Evolutionary conservation across 1,140 invertebrate species (phyloP).

Genomic region (Teleopsis dalmanni): DNA sequence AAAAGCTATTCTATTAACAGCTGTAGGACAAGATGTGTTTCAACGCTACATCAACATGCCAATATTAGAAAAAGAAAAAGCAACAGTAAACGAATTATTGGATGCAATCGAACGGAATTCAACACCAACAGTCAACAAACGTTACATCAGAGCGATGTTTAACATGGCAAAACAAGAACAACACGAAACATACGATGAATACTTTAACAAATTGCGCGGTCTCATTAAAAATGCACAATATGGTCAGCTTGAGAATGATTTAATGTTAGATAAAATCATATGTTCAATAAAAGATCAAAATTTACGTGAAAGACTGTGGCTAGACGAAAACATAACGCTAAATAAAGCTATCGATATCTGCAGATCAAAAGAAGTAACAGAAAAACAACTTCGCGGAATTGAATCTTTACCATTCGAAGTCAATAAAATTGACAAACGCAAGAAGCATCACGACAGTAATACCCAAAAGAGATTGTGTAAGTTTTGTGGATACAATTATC

Average conservation of each 20-base stretch:
- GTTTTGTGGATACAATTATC: neutral
- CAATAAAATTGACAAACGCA: neutral
- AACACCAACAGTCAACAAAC: constrained; percentile 1
- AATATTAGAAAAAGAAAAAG: neutral
- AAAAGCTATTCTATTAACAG: neutral
- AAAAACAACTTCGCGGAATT: neutral
- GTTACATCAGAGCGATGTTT: neutral
- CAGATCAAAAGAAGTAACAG: neutral
- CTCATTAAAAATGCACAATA: constrained; percentile 2
- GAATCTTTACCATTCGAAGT: neutral
- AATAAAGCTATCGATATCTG: constrained; percentile 1
- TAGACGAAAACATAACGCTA: neutral
- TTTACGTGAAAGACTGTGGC: neutral
- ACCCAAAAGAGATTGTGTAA: neutral
- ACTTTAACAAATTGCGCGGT: neutral
- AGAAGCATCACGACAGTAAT: neutral
- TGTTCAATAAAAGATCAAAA: constrained; percentile 1
- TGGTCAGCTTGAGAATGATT: neutral
- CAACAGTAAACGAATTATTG: neutral
- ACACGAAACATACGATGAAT: neutral
- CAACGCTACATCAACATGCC: neutral
- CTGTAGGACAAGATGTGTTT: neutral
- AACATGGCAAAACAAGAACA: constrained; percentile 2
- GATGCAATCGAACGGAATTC: neutral
- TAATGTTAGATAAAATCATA: neutral